A percentile compares a stretch with the other conserved stretches of the same genome.
Evolutionary conservation across 2,113 vertebrate species (phyloP).

Genomic region (human): DNA sequence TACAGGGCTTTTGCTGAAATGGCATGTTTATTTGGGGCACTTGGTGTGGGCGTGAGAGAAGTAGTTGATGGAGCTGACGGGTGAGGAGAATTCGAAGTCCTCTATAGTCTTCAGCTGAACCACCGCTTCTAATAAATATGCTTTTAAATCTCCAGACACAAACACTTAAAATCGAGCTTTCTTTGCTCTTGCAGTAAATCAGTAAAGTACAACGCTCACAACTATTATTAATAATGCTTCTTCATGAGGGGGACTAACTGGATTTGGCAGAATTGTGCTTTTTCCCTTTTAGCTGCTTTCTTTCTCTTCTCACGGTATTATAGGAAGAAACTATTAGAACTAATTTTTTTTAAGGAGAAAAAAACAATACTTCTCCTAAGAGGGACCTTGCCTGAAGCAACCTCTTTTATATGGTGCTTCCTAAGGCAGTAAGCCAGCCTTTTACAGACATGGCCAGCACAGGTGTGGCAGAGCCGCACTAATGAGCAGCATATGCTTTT

Average conservation of each 20-base stretch:
- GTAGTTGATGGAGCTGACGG: neutral
- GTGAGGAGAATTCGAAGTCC: neutral
- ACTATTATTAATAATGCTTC: neutral
- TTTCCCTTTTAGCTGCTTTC: neutral
- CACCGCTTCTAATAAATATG: neutral
- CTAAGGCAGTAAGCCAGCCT: constrained; percentile 8
- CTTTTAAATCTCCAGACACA: neutral
- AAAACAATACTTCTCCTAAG: constrained; percentile 41
- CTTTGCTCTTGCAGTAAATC: neutral
- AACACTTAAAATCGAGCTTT: neutral
- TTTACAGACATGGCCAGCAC: constrained; percentile 4
- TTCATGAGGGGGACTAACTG: neutral
- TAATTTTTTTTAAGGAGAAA: constrained; percentile 37
- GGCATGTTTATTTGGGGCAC: accelerated
- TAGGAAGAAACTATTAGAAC: constrained; percentile 46
- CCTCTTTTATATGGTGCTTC: constrained; percentile 44
- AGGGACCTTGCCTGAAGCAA: constrained; percentile 49
- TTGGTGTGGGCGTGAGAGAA: too few species aligned
- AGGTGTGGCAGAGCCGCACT: constrained; percentile 43
- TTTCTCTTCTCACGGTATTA: neutral
- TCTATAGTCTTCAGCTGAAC: neutral
- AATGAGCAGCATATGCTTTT: constrained; percentile 51
- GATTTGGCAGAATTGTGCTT: constrained; percentile 32
- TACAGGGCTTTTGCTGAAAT: neutral
- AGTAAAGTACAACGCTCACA: neutral